Conservation (phyloP, 1,140 invertebrate species). For the Drosophila ironensis region DNA sequence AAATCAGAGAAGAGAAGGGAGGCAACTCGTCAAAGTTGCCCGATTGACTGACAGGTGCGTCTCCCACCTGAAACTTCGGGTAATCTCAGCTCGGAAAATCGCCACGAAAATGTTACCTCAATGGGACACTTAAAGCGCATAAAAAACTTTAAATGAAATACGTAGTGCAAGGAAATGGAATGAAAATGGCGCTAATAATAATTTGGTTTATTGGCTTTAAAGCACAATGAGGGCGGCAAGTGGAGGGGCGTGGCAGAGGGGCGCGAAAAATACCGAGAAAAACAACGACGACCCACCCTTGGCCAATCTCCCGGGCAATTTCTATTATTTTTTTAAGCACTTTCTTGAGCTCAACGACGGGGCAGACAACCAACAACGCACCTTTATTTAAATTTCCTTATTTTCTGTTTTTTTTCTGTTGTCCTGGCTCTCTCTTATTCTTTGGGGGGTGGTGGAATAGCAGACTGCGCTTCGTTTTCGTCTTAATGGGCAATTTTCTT, state of each 20-base stretch:
- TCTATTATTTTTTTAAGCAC: conserved; percentile 53
- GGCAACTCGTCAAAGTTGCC: conserved; percentile 38
- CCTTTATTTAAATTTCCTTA: conserved; percentile 79
- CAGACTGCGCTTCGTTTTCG: conserved; percentile 59
- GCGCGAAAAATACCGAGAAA: background rate
- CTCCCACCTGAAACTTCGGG: conserved; percentile 4
- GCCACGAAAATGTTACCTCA: conserved; percentile 33
- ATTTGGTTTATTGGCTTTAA: conserved; percentile 82
- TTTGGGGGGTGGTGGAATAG: conserved; percentile 1
- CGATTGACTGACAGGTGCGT: conserved; percentile 51
- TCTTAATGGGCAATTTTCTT: conserved; percentile 81
- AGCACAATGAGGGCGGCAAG: conserved; percentile 70
- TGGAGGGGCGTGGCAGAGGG: conserved; percentile 43
- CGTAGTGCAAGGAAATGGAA: conserved; percentile 44
- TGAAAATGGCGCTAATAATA: conserved; percentile 81
- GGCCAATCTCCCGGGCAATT: conserved; percentile 47
- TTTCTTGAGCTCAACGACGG: conserved; percentile 47
- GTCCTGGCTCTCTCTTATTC: background rate
- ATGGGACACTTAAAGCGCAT: conserved; percentile 57
- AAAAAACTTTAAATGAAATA: conserved; percentile 80
- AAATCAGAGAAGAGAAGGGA: background rate
- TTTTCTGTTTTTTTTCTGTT: conserved; percentile 19
- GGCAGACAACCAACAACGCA: conserved; percentile 60
- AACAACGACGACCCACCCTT: conserved; percentile 5
- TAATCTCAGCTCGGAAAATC: conserved; percentile 15